Conservation (phyloP, 1,140 invertebrate species). For the Spodoptera frugiperda region DNA sequence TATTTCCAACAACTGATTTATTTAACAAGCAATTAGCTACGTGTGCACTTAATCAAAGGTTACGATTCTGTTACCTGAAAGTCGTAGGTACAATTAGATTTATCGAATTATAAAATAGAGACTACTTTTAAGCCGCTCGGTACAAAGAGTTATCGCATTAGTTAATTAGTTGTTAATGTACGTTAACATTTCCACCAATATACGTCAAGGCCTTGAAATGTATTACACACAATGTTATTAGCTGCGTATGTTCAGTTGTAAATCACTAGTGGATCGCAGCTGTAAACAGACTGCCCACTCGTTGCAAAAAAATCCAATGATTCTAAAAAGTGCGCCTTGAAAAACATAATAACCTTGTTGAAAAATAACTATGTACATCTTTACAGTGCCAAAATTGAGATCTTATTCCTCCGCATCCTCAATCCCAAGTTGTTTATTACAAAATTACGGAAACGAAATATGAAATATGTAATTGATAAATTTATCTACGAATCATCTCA, state of each 20-base stretch:
- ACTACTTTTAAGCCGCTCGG: neutral
- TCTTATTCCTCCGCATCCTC: conserved; percentile 1
- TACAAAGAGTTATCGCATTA: conserved; percentile 24
- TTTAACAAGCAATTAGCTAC: conserved; percentile 36
- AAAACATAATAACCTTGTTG: conserved; percentile 66
- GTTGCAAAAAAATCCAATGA: conserved; percentile 62
- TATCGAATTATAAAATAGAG: neutral
- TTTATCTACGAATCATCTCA: conserved; percentile 1
- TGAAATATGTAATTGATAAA: conserved; percentile 9
- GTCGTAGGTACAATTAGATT: conserved; percentile 1
- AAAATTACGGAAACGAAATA: conserved; percentile 14
- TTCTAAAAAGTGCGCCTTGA: conserved; percentile 61
- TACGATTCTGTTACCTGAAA: conserved; percentile 14
- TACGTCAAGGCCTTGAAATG: conserved; percentile 66
- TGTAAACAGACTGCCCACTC: conserved; percentile 75
- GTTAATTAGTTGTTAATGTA: conserved; percentile 41
- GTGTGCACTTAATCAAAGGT: conserved; percentile 28
- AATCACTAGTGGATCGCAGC: conserved; percentile 66
- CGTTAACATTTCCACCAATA: conserved; percentile 57
- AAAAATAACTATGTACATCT: conserved; percentile 54
- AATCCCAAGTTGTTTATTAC: neutral
- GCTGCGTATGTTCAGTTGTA: conserved; percentile 64
- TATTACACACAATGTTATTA: conserved; percentile 61
- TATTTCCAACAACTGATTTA: conserved; percentile 34
- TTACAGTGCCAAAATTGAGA: conserved; percentile 61